A percentile compares a stretch with the other conserved stretches of the same genome.
These are phyloP conservation scores for Bombus confusus DNA, from an alignment of 1,140 invertebrate species.

Conservation along the genomic window DNA sequence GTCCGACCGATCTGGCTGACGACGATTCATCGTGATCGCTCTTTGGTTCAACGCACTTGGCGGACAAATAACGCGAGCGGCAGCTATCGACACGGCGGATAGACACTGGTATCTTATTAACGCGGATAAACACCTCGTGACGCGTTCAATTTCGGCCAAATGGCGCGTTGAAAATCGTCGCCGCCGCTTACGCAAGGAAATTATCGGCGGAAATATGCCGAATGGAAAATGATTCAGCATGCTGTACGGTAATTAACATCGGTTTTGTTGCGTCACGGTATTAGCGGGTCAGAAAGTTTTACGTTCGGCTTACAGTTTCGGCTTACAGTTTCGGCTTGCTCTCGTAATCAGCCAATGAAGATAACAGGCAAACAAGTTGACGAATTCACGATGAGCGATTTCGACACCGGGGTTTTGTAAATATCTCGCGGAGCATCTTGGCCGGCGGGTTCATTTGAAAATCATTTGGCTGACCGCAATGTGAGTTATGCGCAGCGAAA, in stretches of 20 bases:
- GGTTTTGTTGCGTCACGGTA: background rate
- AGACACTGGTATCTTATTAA: constrained; percentile 26
- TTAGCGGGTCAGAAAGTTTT: background rate
- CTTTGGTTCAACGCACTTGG: constrained; percentile 70
- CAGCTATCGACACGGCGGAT: background rate
- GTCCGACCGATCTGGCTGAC: constrained; percentile 58
- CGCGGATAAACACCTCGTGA: constrained; percentile 20
- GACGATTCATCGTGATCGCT: constrained; percentile 67
- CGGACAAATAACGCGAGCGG: constrained; percentile 13
- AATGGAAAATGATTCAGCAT: background rate
- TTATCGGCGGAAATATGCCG: background rate
- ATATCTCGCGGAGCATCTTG: background rate
- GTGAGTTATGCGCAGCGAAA: constrained; percentile 31
- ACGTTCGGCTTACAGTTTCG: background rate
- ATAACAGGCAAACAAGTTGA: background rate
- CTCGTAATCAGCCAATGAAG: background rate
- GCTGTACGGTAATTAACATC: background rate
- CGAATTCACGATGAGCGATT: background rate
- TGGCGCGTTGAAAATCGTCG: background rate
- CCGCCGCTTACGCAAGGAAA: background rate
- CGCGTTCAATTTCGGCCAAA: background rate
- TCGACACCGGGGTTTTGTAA: too few relatives aligned
- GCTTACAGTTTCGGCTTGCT: background rate
- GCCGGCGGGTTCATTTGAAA: background rate
- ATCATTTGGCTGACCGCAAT: background rate